Conservation (phyloP, 23 tunicate species). For the Oikopleura vanhoeffeni region DNA sequence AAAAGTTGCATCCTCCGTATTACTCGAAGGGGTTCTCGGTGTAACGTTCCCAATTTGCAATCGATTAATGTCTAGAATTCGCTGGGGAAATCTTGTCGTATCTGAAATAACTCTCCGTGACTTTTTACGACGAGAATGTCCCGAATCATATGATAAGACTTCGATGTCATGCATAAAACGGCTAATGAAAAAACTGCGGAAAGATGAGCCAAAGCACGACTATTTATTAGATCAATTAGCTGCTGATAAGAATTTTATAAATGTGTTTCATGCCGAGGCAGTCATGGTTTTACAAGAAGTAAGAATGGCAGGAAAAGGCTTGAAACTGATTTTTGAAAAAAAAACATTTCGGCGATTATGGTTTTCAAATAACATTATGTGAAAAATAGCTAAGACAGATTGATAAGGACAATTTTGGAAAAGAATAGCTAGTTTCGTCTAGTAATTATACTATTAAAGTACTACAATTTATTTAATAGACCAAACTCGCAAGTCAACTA, state of each 20-base stretch:
- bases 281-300: not conserved
- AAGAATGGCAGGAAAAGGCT: too few species aligned
- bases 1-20: not conserved
- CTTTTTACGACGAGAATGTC: not conserved
- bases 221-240: not conserved
- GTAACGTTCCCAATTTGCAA: not conserved
- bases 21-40: not conserved
- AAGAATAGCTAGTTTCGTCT: too few species aligned
- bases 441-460: too few species aligned
- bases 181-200: not conserved
- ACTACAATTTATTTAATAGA: too few species aligned
- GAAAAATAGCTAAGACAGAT: too few species aligned
- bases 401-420: too few species aligned
- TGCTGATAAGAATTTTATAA: not conserved
- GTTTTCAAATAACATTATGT: too few species aligned
- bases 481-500: too few species aligned
- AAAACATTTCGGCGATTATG: too few species aligned
- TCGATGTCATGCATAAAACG: not conserved
- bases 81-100: not conserved
- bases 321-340: too few species aligned
- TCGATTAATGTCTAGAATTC: not conserved
- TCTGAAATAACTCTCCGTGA: not conserved
- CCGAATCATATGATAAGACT: not conserved
- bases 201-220: not conserved
- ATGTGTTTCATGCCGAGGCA: not conserved